Evolutionary conservation across 1,140 invertebrate genomes (phyloP).

Genomic region (Lithobius niger): DNA sequence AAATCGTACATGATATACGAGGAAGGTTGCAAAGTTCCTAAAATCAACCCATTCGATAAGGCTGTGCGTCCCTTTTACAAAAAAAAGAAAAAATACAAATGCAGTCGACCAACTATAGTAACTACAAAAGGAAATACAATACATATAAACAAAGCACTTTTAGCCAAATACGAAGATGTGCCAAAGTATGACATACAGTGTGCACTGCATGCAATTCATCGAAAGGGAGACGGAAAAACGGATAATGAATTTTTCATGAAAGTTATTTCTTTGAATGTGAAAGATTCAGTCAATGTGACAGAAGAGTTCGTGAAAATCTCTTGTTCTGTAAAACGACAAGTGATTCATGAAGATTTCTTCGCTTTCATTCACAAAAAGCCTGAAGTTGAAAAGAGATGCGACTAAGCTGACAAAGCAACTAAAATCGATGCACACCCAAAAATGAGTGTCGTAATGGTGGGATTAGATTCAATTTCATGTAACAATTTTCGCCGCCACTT

Average conservation of each 20-base stretch:
- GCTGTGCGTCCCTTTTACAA: neutral
- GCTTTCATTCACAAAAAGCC: neutral
- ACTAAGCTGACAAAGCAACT: too few species aligned
- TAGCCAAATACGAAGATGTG: neutral
- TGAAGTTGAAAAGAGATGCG: neutral
- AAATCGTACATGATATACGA: too few species aligned
- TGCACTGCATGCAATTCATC: neutral
- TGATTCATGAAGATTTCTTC: neutral
- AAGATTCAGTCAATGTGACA: neutral
- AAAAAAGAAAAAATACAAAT: conserved; percentile 5
- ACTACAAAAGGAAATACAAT: neutral
- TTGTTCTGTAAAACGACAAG: neutral
- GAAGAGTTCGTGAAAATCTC: neutral
- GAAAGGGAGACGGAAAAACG: neutral
- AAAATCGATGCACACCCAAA: too few species aligned
- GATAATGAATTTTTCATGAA: neutral
- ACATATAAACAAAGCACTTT: neutral
- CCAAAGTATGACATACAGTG: neutral
- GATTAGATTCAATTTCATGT: too few species aligned
- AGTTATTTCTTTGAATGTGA: neutral
- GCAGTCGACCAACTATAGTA: neutral
- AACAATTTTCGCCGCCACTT: neutral
- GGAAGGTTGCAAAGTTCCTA: neutral
- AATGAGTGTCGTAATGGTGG: too few species aligned
- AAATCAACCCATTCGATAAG: neutral